Base-by-base conservation (phyloP, 2,797 vertebrate species). In the Margarornis squamiger region DNA sequence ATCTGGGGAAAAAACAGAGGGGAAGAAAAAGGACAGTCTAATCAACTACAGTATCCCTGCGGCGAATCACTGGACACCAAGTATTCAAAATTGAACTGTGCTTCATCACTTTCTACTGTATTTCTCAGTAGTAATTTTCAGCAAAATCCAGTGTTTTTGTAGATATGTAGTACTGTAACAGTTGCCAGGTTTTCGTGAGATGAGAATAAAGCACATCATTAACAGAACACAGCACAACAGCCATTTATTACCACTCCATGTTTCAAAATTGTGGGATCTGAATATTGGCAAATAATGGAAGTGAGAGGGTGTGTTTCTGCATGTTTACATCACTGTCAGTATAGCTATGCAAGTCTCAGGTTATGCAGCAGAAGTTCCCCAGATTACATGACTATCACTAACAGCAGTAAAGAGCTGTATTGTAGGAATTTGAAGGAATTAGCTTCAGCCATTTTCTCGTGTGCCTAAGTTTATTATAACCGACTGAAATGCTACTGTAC, bases 331-430 rank as follows among this genome's bases (percentile, higher is more conserved):
- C 34, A 10, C 34, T 30, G 16, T 29, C 67, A 41, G 13, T 4
- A 17, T 0, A 24, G 59, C n/a, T 26, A 54, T 7, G 24, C 4
- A 38, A 58, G 18, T 15, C 66, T 23, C 1, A 0, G 52, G 38
- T 38, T 46, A 48, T 9, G 8, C 12, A 62, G 55, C 48, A 83
- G n/a, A 43, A 51, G 11, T 22, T 45, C 61, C 43, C 32, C 58
- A 73, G n/a, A 18, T 55, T 21, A 71, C 22, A 16, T 0, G 0
- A 26, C 18, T 22, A 23, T 30, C 72, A 51, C 19, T 43, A 80
- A 32, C 14, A 76, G 41, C n/a, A 49, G 17, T 17, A 36, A 41
- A 71, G 45, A 85, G 23, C 9, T 77, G 21, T 27, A 38, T 4
- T 55, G 46, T 9, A 91, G 41, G 27, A 58, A 63, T 26, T 18